phyloP scores from a whole-genome alignment of 2,113 vertebrate genomes.

The Phyllostomus hastatus region DNA sequence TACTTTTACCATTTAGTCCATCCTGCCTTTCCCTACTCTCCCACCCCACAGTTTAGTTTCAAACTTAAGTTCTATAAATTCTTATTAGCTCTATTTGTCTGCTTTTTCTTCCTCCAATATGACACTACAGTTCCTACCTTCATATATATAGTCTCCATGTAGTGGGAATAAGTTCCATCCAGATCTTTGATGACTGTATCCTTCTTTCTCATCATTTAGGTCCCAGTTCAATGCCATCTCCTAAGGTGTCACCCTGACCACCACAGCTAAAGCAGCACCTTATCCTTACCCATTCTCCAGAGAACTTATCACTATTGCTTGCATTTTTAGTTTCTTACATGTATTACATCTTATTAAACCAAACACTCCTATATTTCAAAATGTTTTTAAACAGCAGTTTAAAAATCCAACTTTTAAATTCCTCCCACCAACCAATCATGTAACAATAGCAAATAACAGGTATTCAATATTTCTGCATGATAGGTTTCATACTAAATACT shows the following conservation, averaged over 20 bases:
- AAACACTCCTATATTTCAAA: slow-evolving; percentile 34
- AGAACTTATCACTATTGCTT: neutral
- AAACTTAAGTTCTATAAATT: neutral
- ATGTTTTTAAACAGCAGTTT: neutral
- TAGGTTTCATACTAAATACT: neutral
- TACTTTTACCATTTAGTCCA: neutral
- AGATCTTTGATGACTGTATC: neutral
- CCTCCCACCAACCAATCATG: neutral
- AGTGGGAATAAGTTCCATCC: neutral
- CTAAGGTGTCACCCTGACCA: neutral
- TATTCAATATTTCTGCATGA: neutral
- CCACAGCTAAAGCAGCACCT: neutral
- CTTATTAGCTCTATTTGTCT: neutral
- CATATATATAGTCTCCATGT: neutral
- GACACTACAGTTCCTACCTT: neutral
- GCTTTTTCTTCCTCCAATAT: neutral
- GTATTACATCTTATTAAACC: neutral
- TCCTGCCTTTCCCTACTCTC: accelerated
- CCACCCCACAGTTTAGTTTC: neutral
- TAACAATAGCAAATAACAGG: neutral
- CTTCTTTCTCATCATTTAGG: neutral
- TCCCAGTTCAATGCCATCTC: neutral
- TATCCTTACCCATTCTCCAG: neutral
- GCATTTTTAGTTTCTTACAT: neutral
- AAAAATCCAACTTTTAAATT: slow-evolving; percentile 4